Evolutionary conservation across 2,113 vertebrate species (phyloP).

Genomic region (Sorex fumeus): DNA sequence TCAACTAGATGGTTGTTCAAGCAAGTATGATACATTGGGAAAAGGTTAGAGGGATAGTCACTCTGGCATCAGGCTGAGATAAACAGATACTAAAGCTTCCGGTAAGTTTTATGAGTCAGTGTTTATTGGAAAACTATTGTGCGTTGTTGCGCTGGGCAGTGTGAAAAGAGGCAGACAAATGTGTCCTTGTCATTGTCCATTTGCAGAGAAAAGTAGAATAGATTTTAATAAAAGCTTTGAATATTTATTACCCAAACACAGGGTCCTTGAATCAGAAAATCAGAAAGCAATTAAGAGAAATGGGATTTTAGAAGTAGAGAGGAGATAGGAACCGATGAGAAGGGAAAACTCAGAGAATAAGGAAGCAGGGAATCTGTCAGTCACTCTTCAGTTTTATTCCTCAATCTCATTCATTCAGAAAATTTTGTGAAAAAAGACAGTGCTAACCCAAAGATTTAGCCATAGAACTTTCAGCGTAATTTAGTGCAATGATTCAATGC

Average conservation of each 20-base stretch:
- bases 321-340: too few relatives aligned
- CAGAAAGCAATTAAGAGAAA: neutral
- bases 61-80: neutral
- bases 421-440: slow-evolving; percentile 24
- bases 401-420: neutral
- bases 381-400: neutral
- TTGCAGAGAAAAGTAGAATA: neutral
- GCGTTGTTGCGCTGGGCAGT: neutral
- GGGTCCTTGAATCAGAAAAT: neutral
- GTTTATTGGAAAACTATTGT: neutral
- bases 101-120: neutral
- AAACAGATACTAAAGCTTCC: neutral
- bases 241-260: neutral
- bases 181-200: neutral
- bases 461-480: neutral
- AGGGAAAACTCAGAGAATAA: neutral
- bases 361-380: neutral
- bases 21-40: neutral
- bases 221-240: slow-evolving; percentile 25
- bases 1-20: neutral
- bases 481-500: neutral
- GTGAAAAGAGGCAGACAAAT: neutral
- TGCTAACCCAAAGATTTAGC: neutral
- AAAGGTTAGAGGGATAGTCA: neutral
- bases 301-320: neutral